Evolutionary conservation across 2,888 invertebrate species (phyloP).

Genomic region (Caenorhabditis sulstoni): DNA sequence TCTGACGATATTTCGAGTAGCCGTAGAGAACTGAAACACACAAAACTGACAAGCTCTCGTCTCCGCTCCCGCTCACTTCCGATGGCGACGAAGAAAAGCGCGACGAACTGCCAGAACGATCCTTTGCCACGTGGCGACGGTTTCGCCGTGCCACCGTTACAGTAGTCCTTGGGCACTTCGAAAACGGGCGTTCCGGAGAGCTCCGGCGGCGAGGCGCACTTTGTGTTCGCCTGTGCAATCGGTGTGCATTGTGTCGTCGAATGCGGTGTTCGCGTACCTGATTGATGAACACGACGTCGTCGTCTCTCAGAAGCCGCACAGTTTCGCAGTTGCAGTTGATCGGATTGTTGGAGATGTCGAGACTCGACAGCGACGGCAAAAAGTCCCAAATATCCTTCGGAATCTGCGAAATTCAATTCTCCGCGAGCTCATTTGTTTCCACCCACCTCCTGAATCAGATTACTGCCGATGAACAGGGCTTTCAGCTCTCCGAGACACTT

Average conservation of each 20-base stretch:
- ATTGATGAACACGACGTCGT: constrained; percentile 65
- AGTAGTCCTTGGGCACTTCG: constrained; percentile 43
- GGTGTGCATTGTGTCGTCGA: constrained; percentile 5
- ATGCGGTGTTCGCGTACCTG: constrained; percentile 56
- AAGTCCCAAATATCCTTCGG: constrained; percentile 67
- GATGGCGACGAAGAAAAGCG: constrained; percentile 39
- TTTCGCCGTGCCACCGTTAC: not conserved
- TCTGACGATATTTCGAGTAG: constrained; percentile 42
- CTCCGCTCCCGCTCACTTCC: constrained; percentile 19
- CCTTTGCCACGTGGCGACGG: constrained; percentile 25
- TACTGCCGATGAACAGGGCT: constrained; percentile 63
- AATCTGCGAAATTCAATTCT: constrained; percentile 37
- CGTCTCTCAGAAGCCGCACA: constrained; percentile 60
- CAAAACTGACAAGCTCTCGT: not conserved
- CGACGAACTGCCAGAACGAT: constrained; percentile 31
- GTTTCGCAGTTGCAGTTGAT: constrained; percentile 68
- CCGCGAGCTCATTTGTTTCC: too few species aligned
- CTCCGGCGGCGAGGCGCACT: constrained; percentile 58
- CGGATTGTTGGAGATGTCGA: constrained; percentile 72
- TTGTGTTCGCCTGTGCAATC: constrained; percentile 60
- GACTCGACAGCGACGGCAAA: constrained; percentile 54
- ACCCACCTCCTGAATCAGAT: constrained; percentile 55
- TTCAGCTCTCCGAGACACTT: constrained; percentile 61
- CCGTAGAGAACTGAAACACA: constrained; percentile 41
- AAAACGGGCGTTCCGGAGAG: constrained; percentile 58